Conservation (phyloP, 2,888 invertebrate genomes). For the Macaria notata region DNA sequence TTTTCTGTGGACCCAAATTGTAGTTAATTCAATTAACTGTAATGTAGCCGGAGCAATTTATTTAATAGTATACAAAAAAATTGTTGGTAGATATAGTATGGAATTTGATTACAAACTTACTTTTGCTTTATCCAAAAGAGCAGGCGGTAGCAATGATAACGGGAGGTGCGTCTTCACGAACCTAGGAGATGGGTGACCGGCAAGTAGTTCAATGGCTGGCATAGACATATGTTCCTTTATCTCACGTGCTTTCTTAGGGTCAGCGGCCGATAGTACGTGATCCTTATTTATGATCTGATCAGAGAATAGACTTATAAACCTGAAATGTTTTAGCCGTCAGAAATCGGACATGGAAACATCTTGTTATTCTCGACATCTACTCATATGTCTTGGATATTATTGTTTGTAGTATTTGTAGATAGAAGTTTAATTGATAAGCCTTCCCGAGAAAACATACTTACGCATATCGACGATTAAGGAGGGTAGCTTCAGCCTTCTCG, state of each 20-base stretch:
- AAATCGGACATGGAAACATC: too few relatives aligned
- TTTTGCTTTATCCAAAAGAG: slow-evolving; percentile 57
- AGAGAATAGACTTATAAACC: slow-evolving; percentile 2
- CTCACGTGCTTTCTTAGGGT: slow-evolving; percentile 61
- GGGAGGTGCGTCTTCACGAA: slow-evolving; percentile 84
- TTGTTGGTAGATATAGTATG: too few relatives aligned
- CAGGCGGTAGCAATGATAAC: slow-evolving; percentile 82
- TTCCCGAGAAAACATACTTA: too few relatives aligned
- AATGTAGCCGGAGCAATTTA: too few relatives aligned
- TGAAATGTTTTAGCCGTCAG: not conserved
- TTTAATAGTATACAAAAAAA: too few relatives aligned
- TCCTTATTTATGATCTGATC: not conserved
- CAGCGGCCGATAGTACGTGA: not conserved
- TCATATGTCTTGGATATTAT: too few relatives aligned
- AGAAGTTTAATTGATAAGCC: too few relatives aligned
- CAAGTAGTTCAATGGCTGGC: slow-evolving; percentile 17
- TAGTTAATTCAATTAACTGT: too few relatives aligned
- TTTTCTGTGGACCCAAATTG: too few relatives aligned
- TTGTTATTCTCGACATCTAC: too few relatives aligned
- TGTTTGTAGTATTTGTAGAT: too few relatives aligned
- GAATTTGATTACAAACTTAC: not conserved
- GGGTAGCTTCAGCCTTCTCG: slow-evolving; percentile 65
- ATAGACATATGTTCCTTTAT: slow-evolving; percentile 18
- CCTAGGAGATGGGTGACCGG: slow-evolving; percentile 32
- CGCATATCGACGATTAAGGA: too few relatives aligned